Percentiles rank a stretch among this genome's conserved stretches.
These are phyloP conservation scores for Trichonephila clavata DNA, from an alignment of 1,140 invertebrate species.

Conservation along the genomic window DNA sequence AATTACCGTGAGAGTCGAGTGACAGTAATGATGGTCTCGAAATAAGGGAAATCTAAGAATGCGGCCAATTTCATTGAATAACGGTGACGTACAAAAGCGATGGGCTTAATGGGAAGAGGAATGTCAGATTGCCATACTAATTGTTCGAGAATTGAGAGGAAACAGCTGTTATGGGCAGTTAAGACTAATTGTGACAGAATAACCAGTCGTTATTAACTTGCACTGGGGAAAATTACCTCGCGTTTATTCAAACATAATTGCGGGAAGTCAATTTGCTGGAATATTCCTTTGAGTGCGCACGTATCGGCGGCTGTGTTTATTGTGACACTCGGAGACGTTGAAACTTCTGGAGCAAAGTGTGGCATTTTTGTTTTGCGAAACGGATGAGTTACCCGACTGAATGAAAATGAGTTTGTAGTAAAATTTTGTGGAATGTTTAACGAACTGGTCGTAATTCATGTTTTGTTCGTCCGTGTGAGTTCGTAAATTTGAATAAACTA, in stretches of 20 bases:
- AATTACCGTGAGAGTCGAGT: not conserved
- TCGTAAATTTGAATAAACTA: no score
- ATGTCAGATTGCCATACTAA: conserved; percentile 15
- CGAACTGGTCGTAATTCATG: no score
- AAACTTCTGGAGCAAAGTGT: no score
- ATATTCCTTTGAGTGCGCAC: not conserved
- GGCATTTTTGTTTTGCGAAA: no score
- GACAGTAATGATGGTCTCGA: not conserved
- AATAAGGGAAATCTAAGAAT: not conserved
- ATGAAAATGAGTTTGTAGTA: no score
- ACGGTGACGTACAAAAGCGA: not conserved
- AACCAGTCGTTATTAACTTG: conserved; percentile 15
- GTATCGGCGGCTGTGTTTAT: not conserved
- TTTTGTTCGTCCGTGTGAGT: no score
- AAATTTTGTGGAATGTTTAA: no score
- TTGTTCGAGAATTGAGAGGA: conserved; percentile 24
- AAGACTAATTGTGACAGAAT: conserved; percentile 31
- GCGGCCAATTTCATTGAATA: not conserved
- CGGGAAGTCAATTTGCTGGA: not conserved
- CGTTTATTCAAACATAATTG: not conserved
- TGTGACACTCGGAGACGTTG: not conserved
- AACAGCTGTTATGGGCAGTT: conserved; percentile 31
- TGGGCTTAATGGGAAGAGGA: not conserved
- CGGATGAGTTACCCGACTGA: no score
- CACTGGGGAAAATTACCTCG: not conserved